These are phyloP conservation scores for Hippocampus comes DNA, from an alignment of 2,113 vertebrate species.

Conservation along the genomic window DNA sequence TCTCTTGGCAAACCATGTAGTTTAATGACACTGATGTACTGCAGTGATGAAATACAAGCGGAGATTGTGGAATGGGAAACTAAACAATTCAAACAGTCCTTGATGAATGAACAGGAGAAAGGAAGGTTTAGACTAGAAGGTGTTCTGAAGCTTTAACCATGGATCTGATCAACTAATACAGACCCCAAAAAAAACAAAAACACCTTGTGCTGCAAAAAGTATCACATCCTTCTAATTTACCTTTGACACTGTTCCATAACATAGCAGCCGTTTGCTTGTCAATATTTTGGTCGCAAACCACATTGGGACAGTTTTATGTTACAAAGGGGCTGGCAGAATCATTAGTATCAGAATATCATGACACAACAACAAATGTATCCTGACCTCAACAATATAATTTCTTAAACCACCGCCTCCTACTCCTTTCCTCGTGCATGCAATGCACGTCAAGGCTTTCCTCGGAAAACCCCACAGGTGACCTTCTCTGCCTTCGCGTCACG, in stretches of 20 bases:
- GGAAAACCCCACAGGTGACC: constrained; percentile 57
- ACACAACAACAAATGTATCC: constrained; percentile 31
- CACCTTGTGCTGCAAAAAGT: not conserved
- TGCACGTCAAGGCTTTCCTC: constrained; percentile 53
- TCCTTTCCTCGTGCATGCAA: constrained; percentile 13
- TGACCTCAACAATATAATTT: constrained; percentile 35
- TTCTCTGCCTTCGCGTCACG: constrained; percentile 33
- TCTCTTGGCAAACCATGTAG: constrained; percentile 29
- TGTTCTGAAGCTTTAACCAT: constrained; percentile 10
- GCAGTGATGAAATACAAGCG: constrained; percentile 28
- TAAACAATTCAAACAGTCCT: constrained; percentile 40
- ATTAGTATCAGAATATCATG: constrained; percentile 37
- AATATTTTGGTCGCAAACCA: constrained; percentile 53
- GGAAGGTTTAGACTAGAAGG: constrained; percentile 30
- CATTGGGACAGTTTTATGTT: constrained; percentile 29
- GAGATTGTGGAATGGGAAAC: constrained; percentile 43
- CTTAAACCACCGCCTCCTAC: constrained; percentile 11
- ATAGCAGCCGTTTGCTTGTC: constrained; percentile 39
- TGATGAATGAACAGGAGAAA: constrained; percentile 38
- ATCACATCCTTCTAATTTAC: constrained; percentile 39
- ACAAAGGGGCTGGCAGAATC: constrained; percentile 31
- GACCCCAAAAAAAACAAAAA: not conserved
- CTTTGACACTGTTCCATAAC: constrained; percentile 36
- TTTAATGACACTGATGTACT: constrained; percentile 31
- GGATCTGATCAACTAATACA: constrained; percentile 18